A percentile compares a stretch with the other conserved stretches of the same genome.
Evolutionary conservation across 2,113 vertebrate genomes (phyloP).

Genomic region (Alces alces): DNA sequence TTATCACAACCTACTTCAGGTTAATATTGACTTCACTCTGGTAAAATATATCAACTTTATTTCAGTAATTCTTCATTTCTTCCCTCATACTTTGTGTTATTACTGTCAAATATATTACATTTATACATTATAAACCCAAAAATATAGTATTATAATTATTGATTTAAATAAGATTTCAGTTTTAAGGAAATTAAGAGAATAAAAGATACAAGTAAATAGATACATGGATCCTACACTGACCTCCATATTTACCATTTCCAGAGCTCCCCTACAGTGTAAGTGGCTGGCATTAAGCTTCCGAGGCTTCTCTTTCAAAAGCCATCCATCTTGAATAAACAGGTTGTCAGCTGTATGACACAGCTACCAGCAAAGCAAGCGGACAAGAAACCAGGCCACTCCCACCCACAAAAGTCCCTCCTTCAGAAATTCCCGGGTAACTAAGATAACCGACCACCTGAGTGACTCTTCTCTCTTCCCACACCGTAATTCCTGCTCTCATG

Average conservation of each 20-base stretch:
- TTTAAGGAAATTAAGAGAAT: background rate
- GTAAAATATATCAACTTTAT: background rate
- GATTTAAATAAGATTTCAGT: background rate
- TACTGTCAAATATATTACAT: background rate
- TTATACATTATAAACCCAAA: background rate
- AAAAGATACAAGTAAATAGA: background rate
- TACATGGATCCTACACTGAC: background rate
- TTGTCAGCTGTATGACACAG: background rate
- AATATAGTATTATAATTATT: background rate
- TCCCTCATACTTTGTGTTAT: background rate
- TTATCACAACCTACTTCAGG: background rate
- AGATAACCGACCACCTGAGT: background rate
- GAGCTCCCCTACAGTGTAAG: background rate
- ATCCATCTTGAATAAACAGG: background rate
- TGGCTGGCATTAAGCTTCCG: background rate
- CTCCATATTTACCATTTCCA: background rate
- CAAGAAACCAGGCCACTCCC: background rate
- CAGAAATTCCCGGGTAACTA: background rate
- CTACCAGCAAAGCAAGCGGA: background rate
- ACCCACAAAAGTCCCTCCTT: background rate
- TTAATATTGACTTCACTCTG: background rate
- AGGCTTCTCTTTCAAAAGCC: background rate
- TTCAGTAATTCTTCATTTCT: background rate
- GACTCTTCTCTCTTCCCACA: background rate
- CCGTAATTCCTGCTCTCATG: background rate